Percentiles rank a stretch among this genome's conserved stretches.
Evolutionary conservation across 2,113 vertebrate genomes (phyloP).

Genomic region (Carollia perspicillata): DNA sequence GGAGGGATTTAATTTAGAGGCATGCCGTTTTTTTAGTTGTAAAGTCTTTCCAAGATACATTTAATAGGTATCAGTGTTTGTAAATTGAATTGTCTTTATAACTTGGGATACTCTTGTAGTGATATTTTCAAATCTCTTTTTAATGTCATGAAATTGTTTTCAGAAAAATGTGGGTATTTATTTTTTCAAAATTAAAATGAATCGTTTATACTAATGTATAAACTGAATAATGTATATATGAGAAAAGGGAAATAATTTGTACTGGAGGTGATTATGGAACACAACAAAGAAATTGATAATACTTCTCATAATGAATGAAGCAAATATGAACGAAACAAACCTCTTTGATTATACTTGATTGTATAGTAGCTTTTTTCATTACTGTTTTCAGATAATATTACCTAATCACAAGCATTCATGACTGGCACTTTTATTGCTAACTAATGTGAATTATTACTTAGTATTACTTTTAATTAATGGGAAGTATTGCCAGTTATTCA

Average conservation of each 20-base stretch:
- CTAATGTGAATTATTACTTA: slow-evolving; percentile 40
- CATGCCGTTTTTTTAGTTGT: slow-evolving; percentile 3
- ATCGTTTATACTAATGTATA: background rate
- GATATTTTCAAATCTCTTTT: background rate
- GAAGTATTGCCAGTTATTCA: slow-evolving; percentile 48
- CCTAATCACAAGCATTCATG: background rate
- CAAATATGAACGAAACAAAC: slow-evolving; percentile 40
- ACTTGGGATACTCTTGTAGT: background rate
- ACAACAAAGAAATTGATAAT: slow-evolving; percentile 31
- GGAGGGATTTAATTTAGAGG: background rate
- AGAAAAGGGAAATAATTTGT: slow-evolving; percentile 40
- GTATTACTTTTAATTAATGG: slow-evolving; percentile 44
- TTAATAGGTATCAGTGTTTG: background rate
- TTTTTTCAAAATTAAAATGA: slow-evolving; percentile 33
- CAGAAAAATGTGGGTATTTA: slow-evolving; percentile 15
- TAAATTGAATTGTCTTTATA: background rate
- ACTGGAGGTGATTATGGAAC: slow-evolving; percentile 13
- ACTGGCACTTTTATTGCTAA: slow-evolving; percentile 51
- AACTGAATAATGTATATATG: background rate
- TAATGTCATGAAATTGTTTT: background rate
- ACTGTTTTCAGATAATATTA: background rate
- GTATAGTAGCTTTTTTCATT: slow-evolving; percentile 37
- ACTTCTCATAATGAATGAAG: background rate
- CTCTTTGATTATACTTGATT: slow-evolving; percentile 61
- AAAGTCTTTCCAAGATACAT: background rate